phyloP scores from a whole-genome alignment of 92 coral and sea anemone genomes.

The Desmophyllum pertusum region DNA sequence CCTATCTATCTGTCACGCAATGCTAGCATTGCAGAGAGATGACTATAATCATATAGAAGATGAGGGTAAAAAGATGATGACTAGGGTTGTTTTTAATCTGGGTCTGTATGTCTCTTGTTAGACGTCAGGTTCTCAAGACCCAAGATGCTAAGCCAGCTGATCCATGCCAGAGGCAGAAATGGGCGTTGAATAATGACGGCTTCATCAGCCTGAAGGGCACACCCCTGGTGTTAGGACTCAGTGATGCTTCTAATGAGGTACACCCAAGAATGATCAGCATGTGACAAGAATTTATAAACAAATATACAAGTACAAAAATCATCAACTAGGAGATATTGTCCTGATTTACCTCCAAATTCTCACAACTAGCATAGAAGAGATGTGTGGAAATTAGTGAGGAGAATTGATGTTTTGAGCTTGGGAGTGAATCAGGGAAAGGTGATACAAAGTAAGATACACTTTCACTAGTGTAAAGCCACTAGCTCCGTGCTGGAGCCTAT shows the following conservation, averaged over 20 bases:
- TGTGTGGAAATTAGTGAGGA: too few relatives aligned
- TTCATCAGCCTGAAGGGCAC: slow-evolving; percentile 76
- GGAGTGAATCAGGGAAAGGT: too few relatives aligned
- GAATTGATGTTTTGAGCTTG: too few relatives aligned
- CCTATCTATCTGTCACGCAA: too few relatives aligned
- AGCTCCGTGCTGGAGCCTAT: too few relatives aligned
- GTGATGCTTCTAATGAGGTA: slow-evolving; percentile 79
- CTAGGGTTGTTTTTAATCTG: background rate
- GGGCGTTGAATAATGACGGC: slow-evolving; percentile 79
- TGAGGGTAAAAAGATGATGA: too few relatives aligned
- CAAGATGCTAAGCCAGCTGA: slow-evolving; percentile 63
- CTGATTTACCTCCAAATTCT: background rate
- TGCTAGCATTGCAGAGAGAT: too few relatives aligned
- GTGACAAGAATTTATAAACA: too few relatives aligned
- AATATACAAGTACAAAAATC: too few relatives aligned
- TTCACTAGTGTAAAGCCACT: too few relatives aligned
- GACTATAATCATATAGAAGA: too few relatives aligned
- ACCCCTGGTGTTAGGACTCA: slow-evolving; percentile 76
- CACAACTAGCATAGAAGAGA: background rate
- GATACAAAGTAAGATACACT: too few relatives aligned
- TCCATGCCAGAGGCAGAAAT: slow-evolving; percentile 69
- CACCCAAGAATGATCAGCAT: background rate
- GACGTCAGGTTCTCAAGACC: slow-evolving; percentile 65
- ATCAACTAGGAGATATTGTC: background rate
- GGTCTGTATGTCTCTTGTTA: background rate